Conservation (phyloP, 2,113 vertebrate species). For the Pollimyrus isidori region DNA sequence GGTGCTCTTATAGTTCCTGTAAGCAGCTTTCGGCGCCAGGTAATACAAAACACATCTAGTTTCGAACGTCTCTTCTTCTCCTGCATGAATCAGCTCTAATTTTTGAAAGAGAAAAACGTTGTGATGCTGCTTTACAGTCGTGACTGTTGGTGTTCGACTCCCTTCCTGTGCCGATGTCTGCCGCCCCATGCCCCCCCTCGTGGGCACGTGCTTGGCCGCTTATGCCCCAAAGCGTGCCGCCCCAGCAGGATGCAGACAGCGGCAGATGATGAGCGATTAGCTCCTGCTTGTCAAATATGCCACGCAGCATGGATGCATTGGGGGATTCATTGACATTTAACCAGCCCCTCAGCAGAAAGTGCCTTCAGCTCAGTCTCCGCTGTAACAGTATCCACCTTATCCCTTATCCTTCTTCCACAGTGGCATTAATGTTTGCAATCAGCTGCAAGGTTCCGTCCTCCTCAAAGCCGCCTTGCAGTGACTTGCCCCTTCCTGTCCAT, state of each 20-base stretch:
- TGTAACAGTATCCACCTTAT: constrained; percentile 19
- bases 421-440: constrained; percentile 7
- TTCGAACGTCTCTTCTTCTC: neutral
- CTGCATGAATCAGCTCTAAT: neutral
- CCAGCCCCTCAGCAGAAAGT: constrained; percentile 30
- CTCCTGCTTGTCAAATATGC: constrained; percentile 29
- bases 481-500: neutral
- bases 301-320: constrained; percentile 30
- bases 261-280: constrained; percentile 36
- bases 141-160: neutral
- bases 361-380: constrained; percentile 20
- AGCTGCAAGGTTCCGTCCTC: neutral
- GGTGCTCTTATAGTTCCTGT: neutral
- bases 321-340: constrained; percentile 38
- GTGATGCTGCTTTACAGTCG: neutral
- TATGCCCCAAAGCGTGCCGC: constrained; percentile 20
- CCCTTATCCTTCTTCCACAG: neutral
- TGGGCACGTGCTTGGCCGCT: neutral
- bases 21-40: neutral
- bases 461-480: neutral
- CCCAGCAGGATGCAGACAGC: constrained; percentile 21
- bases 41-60: neutral
- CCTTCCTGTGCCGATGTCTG: neutral
- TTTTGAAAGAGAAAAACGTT: neutral
- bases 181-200: no score